Conservation (phyloP, 2,888 invertebrate species). For the Ennomos erosarius region DNA sequence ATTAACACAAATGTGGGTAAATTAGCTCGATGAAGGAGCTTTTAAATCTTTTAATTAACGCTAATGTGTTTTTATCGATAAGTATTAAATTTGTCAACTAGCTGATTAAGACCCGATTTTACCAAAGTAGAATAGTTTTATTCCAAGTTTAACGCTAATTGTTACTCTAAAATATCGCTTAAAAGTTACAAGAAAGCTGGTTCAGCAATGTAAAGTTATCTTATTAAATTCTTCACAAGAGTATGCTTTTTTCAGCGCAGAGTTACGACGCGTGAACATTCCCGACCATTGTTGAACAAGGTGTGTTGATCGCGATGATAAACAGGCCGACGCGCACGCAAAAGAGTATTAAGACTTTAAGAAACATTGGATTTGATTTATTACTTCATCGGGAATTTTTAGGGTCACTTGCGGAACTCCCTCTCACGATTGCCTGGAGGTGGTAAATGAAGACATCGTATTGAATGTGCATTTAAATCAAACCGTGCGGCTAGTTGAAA, state of each 20-base stretch:
- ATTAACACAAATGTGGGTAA: constrained; percentile 3
- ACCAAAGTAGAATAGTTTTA: too few species aligned
- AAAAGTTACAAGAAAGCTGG: constrained; percentile 4
- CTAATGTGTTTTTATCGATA: too few species aligned
- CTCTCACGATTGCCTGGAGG: constrained; percentile 80
- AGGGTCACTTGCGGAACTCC: constrained; percentile 70
- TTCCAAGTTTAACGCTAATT: too few species aligned
- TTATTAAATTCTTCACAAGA: constrained; percentile 27
- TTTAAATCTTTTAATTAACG: too few species aligned
- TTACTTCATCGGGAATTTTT: constrained; percentile 75
- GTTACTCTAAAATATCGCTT: too few species aligned
- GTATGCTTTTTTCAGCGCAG: constrained; percentile 27
- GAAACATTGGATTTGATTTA: constrained; percentile 79
- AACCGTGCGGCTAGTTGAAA: constrained; percentile 31
- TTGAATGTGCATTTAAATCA: constrained; percentile 76
- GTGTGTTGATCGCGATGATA: constrained; percentile 64
- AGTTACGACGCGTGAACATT: constrained; percentile 40
- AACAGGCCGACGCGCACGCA: constrained; percentile 60
- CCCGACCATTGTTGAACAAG: constrained; percentile 50
- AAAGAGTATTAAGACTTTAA: constrained; percentile 66
- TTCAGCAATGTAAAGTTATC: constrained; percentile 31
- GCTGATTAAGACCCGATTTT: too few species aligned
- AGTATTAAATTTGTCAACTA: too few species aligned
- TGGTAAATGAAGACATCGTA: constrained; percentile 75
- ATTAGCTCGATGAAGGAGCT: neutral